These are phyloP conservation scores for Trachymyrmex septentrionalis DNA, from an alignment of 1,140 invertebrate species.

Conservation along the genomic window DNA sequence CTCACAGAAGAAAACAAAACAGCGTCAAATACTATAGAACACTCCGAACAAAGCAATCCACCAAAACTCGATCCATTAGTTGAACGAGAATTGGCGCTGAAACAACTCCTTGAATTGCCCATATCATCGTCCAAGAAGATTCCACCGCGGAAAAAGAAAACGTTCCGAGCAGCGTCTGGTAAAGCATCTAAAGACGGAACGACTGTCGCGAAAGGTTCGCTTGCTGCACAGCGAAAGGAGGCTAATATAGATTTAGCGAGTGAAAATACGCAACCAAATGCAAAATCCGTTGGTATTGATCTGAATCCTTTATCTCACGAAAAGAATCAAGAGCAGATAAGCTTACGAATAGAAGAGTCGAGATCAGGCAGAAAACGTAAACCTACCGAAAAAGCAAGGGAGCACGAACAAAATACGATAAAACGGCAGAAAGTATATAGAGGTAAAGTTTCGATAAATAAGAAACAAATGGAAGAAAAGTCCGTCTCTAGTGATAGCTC, in stretches of 20 bases:
- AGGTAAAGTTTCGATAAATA: conserved; percentile 60
- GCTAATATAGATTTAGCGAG: conserved; percentile 50
- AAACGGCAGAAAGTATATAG: conserved; percentile 80
- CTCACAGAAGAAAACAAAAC: conserved; percentile 73
- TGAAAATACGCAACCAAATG: conserved; percentile 60
- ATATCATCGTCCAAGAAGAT: conserved; percentile 77
- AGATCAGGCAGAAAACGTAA: conserved; percentile 85
- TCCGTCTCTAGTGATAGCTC: neutral
- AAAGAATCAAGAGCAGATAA: conserved; percentile 42
- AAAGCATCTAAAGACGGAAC: conserved; percentile 31
- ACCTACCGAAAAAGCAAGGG: conserved; percentile 84
- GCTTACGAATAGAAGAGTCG: conserved; percentile 77
- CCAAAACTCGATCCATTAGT: conserved; percentile 83
- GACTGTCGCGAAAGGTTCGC: neutral
- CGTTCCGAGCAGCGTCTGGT: conserved; percentile 46
- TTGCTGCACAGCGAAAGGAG: conserved; percentile 21
- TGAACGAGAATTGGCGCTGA: conserved; percentile 87
- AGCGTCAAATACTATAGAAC: conserved; percentile 27
- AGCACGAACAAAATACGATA: conserved; percentile 80
- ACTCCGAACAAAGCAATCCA: conserved; percentile 51
- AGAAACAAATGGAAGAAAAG: conserved; percentile 54
- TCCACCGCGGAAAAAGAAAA: conserved; percentile 68
- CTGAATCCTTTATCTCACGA: neutral
- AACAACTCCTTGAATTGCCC: conserved; percentile 86
- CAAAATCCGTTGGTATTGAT: conserved; percentile 41